Base-by-base conservation (phyloP, 2,888 invertebrate genomes). In the Nomada flava region DNA sequence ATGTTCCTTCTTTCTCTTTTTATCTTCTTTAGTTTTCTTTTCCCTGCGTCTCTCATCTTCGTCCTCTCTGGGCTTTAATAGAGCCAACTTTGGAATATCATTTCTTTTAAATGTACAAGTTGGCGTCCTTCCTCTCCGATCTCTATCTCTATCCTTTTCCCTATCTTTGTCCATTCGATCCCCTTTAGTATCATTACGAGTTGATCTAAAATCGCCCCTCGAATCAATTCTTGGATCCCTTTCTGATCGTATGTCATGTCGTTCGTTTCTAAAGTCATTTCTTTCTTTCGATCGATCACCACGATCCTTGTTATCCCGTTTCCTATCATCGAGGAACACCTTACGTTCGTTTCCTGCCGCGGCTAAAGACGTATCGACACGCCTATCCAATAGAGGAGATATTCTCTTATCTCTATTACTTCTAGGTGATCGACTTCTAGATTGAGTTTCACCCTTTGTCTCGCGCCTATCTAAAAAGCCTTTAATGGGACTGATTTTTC, bases 381-480 rank as follows among this genome's bases (percentile, higher is more conserved):
- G 87, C 73, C 91, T 90, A n/a, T 92, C 93, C 71, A 90, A 74
- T 10, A 89, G 26, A 0, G 93, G 90, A 0, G 93, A 92, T 2
- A 91, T 82, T 47, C 92, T 87, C 29, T 91, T 89, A 29, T 92
- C 90, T 64, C 90, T 83, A 15, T 91, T 92, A 92, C 92, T 95
- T 93, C 90, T 95, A 89, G 91, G 96, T 90, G 91, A 96, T 94
- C 91, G 94, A 92, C 93, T 95, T 76, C 94, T 91, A 0, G 93
- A 92, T 53, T 94, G 91, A 79, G 90, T 93, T 18, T 94, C 91
- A 62, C 90, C 92, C 70, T 92, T 91, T 18, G 67, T 57, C n/a
- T 95, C 95, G 0, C 95, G 95, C 20, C 95, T 94, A 86, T 95
- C 95, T 36, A 95, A 94, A 23, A 95, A 95, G 88, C 95, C 95